Conservation (phyloP, 2,113 vertebrate genomes). For the Oreocharis arfaki region DNA sequence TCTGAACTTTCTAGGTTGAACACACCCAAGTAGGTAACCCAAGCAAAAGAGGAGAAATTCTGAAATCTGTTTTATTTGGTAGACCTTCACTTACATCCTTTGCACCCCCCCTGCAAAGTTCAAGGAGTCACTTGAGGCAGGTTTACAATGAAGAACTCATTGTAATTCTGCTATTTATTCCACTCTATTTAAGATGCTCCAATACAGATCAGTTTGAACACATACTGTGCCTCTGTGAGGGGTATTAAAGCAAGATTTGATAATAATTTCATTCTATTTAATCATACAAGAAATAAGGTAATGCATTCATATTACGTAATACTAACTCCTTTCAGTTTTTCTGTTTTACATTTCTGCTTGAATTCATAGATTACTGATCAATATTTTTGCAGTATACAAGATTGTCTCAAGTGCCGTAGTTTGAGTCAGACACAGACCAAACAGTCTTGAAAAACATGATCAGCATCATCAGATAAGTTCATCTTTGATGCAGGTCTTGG, state of each 20-base stretch:
- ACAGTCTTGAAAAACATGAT: neutral
- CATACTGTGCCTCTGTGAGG: neutral
- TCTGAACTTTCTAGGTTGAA: neutral
- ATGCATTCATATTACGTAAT: neutral
- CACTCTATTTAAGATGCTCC: neutral
- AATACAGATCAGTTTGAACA: neutral
- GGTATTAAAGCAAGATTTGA: neutral
- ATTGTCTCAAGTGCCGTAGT: neutral
- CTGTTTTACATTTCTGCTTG: neutral
- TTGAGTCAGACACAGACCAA: neutral
- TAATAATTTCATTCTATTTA: neutral
- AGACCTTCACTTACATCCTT: neutral
- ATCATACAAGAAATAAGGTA: neutral
- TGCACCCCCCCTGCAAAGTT: neutral
- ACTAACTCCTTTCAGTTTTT: neutral
- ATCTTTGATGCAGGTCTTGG: neutral
- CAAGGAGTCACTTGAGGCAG: neutral
- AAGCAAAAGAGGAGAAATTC: neutral
- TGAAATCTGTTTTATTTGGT: neutral
- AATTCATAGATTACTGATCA: neutral
- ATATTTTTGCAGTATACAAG: neutral
- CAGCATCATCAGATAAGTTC: neutral
- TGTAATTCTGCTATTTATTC: neutral
- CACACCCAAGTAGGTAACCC: neutral
- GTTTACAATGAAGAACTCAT: neutral